Evolutionary conservation across 2,113 vertebrate species (phyloP).

Genomic region (Cynoglossus semilaevis): DNA sequence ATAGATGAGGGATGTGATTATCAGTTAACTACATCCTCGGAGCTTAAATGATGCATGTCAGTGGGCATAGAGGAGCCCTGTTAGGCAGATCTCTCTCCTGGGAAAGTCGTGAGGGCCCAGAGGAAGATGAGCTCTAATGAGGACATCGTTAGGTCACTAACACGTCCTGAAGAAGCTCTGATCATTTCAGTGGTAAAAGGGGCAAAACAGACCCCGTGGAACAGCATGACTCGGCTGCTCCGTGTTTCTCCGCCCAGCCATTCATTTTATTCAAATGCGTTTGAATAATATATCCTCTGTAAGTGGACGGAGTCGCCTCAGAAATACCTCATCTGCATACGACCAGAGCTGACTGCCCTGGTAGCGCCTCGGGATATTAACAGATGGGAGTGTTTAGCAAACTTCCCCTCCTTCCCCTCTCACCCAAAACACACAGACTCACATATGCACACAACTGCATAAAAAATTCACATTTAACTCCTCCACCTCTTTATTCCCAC

Average conservation of each 20-base stretch:
- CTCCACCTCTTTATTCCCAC: constrained; percentile 16
- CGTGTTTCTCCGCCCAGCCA: constrained; percentile 68
- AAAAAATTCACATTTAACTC: constrained; percentile 13
- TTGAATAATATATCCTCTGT: constrained; percentile 64
- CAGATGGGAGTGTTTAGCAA: constrained; percentile 88
- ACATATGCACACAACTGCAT: constrained; percentile 9
- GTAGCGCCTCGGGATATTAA: constrained; percentile 84
- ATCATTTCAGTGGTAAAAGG: constrained; percentile 65
- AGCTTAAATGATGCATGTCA: constrained; percentile 41
- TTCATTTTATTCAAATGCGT: constrained; percentile 64
- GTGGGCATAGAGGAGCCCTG: constrained; percentile 24
- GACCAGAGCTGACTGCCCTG: constrained; percentile 73
- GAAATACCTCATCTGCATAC: constrained; percentile 86
- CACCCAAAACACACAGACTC: constrained; percentile 46
- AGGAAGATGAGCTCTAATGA: constrained; percentile 66
- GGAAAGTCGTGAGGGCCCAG: constrained; percentile 74
- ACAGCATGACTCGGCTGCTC: constrained; percentile 80
- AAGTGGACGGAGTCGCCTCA: constrained; percentile 80
- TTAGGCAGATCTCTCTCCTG: constrained; percentile 73
- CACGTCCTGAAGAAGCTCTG: constrained; percentile 77
- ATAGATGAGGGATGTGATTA: neutral
- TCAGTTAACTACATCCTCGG: constrained; percentile 8
- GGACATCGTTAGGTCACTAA: constrained; percentile 75
- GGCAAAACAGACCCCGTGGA: constrained; percentile 81
- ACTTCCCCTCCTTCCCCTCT: constrained; percentile 54